Base-by-base conservation (phyloP, 2,797 vertebrate species). In the Siniperca undulata region DNA sequence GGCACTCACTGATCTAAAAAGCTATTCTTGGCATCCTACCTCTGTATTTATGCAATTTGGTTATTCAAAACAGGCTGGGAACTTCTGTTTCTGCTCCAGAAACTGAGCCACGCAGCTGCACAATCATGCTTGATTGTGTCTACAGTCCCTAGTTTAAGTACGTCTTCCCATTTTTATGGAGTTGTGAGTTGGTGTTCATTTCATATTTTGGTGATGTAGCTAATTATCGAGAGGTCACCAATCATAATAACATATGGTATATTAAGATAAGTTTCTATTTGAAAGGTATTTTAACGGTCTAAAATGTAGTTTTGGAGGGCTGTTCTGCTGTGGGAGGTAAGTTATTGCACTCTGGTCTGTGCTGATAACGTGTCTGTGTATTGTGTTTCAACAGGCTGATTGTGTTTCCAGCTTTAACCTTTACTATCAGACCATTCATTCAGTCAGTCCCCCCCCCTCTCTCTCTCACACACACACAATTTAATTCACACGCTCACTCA, bases 371-470 rank as follows among this genome's bases (percentile, higher is more conserved):
- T 3, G 24, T 55, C 64, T 52, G 56, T 44, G 70, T 64, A 52
- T 86, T 81, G 81, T 77, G 75, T 84, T 85, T 74, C 53, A 44
- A 24, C 70, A 64, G 50, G 46, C 64, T 70, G 61, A 86, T 86
- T 86, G 80, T 82, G 78, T 88, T 89, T 81, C 73, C 50, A 84
- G 72, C 61, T 46, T 74, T 81, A 70, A 80, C 85, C 60, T 84
- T 82, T 17, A 38, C 80, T 56, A 81, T 86, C 78, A 67, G 50
- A 70, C 27, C 65, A 75, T 66, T 67, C 79, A 59, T 36, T 53
- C 74, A 55, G 7, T 27, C 13, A 7, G 8, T 17, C n/a, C 20
- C 40, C 13, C 2, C 38, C 16, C n/a, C 38, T 7, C 44, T 8
- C 38, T 19, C 55, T 12, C 36, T 8, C 77, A 10, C 67, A 22